Base-by-base conservation (phyloP, 1,140 invertebrate genomes). In the Neomicropteryx cornuta region DNA sequence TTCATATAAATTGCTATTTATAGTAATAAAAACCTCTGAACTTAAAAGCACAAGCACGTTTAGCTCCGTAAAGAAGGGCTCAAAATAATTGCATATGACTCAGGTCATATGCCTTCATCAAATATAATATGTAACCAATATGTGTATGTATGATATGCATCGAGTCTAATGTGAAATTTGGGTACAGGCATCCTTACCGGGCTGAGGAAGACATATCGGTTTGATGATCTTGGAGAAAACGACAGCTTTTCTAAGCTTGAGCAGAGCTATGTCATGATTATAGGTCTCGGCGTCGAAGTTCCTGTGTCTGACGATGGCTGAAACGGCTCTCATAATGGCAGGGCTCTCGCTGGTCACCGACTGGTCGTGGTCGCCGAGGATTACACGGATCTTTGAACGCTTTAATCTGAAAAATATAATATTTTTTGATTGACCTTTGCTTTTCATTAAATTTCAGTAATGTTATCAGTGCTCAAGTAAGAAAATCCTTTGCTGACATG, bases 221-320 rank as follows among this genome's bases (percentile, higher is more conserved):
- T 76, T 75, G 42, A 91, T 77, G 34, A 76, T 81, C 61, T 85
- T 87, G 0, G 77, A 77, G 52, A 87, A 88, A 18, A 66, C 65
- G 1, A 90, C 83, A 0, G 82, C 75, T 52, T 83, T 82, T 13
- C 83, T 58, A 23, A 92, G 57, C 51, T 76, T 80, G 3, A 91
- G 58, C 18, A 92, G 57, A 0, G 87, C 87, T 33, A 91, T 83
- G 52, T 92, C 87, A 50, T 90, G 87, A 56, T 90, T 87, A 52
- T 87, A 89, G 0, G 82, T 83, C 46, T 84, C 81, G 4, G 79
- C 72, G 54, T 89, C 83, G 52, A 89, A 91, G 56, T 81, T 80
- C 23, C 80, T 70, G 50, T 91, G 86, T 39, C 81, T 71, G 45
- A 87, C 78, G 33, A 87, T 75, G 8, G 76, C 62, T n/a, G 77